These are phyloP conservation scores for Pseudoatta argentina DNA, from an alignment of 1,140 invertebrate species.

Conservation along the genomic window DNA sequence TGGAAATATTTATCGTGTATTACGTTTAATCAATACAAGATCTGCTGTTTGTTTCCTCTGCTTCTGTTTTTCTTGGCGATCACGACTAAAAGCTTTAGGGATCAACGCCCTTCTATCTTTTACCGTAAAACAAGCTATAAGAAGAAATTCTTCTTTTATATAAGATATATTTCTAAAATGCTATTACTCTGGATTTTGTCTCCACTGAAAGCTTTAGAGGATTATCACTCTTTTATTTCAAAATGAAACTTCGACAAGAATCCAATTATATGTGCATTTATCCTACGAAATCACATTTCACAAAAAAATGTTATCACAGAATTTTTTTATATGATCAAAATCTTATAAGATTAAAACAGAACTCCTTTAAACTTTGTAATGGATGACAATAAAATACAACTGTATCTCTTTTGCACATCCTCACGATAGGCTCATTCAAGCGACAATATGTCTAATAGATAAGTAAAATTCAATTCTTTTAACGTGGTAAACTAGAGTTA, in stretches of 20 bases:
- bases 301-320: neutral
- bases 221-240: slow-evolving; percentile 19
- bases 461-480: neutral
- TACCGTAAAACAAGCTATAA: neutral
- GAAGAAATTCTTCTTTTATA: slow-evolving; percentile 25
- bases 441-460: neutral
- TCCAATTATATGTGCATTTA: slow-evolving; percentile 12
- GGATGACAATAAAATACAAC: neutral
- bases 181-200: slow-evolving; percentile 34
- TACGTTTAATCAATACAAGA: slow-evolving; percentile 24
- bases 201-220: slow-evolving; percentile 9
- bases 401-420: neutral
- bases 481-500: neutral
- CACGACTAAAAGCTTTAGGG: slow-evolving; percentile 41
- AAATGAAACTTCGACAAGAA: slow-evolving; percentile 5
- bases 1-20: slow-evolving; percentile 18
- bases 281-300: neutral
- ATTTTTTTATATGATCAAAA: slow-evolving; percentile 5
- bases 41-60: slow-evolving; percentile 24
- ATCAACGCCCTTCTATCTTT: slow-evolving; percentile 32
- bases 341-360: neutral
- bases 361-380: neutral
- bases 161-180: slow-evolving; percentile 36
- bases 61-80: slow-evolving; percentile 34
- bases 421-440: neutral